Evolutionary conservation across 1,140 invertebrate genomes (phyloP).

Genomic region (Meloidogyne exigua): DNA sequence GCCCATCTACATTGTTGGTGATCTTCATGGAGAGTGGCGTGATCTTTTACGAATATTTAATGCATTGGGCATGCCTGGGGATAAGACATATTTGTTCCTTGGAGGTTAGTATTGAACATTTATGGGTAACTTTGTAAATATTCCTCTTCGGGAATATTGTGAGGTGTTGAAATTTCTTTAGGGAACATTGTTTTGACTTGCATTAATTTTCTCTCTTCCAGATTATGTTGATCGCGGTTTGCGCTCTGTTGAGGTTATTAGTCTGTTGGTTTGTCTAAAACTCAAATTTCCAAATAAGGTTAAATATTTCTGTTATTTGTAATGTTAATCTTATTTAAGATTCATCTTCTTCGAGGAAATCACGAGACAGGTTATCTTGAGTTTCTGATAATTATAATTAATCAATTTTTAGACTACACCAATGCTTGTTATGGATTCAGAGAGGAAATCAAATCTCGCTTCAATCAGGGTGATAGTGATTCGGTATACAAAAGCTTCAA

Average conservation of each 20-base stretch:
- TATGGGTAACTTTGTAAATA: too few relatives aligned
- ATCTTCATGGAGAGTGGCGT: background rate
- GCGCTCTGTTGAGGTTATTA: conserved; percentile 72
- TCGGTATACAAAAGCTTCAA: background rate
- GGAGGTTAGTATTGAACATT: background rate
- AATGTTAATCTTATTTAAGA: background rate
- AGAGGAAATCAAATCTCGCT: background rate
- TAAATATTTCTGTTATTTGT: conserved; percentile 49
- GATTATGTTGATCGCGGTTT: conserved; percentile 71
- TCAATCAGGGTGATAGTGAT: background rate
- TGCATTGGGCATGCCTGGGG: background rate
- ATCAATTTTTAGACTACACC: background rate
- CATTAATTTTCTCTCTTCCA: background rate
- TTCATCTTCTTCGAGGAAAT: conserved; percentile 65
- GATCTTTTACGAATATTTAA: background rate
- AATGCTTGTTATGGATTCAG: background rate
- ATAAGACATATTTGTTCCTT: background rate
- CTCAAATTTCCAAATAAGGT: conserved; percentile 70
- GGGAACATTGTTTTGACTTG: too few relatives aligned
- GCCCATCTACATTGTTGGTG: background rate
- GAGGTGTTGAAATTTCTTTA: background rate
- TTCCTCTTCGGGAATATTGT: background rate
- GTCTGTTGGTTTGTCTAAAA: conserved; percentile 68
- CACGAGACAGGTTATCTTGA: conserved; percentile 15
- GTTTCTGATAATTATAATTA: background rate